Evolutionary conservation across 2,888 invertebrate species (phyloP).

Genomic region (Cerastoderma edule): DNA sequence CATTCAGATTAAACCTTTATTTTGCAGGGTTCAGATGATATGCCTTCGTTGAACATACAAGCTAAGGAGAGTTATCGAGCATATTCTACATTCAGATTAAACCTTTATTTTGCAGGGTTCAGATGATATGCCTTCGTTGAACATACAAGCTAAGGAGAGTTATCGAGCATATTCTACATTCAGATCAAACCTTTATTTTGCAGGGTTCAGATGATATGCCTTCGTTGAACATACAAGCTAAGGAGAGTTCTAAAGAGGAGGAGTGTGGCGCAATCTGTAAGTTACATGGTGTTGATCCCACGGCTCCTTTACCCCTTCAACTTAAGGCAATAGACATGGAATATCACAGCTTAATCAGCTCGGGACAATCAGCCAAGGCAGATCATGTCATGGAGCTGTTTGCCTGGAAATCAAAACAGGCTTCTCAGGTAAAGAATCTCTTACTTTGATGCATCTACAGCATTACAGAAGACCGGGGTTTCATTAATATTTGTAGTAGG

Average conservation of each 20-base stretch:
- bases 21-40: too few species aligned
- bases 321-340: conserved; percentile 83
- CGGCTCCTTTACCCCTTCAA: conserved; percentile 79
- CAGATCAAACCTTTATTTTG: background rate
- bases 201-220: conserved; percentile 63
- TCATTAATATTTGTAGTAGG: too few species aligned
- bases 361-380: conserved; percentile 79
- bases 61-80: too few species aligned
- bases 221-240: conserved; percentile 77
- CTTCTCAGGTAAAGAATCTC: conserved; percentile 81
- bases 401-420: conserved; percentile 83
- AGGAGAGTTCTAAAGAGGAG: conserved; percentile 82
- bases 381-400: conserved; percentile 82
- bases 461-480: too few species aligned
- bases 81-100: too few species aligned
- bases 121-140: too few species aligned
- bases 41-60: too few species aligned
- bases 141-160: too few species aligned
- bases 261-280: conserved; percentile 82
- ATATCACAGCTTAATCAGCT: conserved; percentile 79
- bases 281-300: conserved; percentile 76
- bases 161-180: too few species aligned
- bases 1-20: too few species aligned
- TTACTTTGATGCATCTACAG: too few species aligned
- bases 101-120: too few species aligned